These are phyloP conservation scores for Tetranychus cinnabarinus DNA, from an alignment of 1,140 invertebrate species.

Conservation along the genomic window DNA sequence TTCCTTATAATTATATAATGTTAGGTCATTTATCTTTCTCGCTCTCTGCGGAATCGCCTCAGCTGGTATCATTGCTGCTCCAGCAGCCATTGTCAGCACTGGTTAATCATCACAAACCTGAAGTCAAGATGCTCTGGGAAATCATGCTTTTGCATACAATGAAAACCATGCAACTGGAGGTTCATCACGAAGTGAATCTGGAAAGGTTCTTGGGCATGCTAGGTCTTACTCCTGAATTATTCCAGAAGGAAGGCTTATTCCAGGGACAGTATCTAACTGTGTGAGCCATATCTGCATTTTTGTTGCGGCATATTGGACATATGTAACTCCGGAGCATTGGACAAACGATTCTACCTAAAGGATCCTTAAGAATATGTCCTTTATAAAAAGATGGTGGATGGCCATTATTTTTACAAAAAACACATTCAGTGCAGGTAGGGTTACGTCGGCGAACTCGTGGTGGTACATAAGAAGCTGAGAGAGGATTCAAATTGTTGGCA, in stretches of 20 bases:
- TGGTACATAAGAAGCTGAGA: not conserved
- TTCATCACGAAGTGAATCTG: conserved; percentile 9
- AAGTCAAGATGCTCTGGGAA: conserved; percentile 14
- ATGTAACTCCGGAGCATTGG: conserved; percentile 37
- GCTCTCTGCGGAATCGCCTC: not conserved
- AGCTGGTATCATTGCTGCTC: not conserved
- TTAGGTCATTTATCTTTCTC: not conserved
- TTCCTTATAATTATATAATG: not conserved
- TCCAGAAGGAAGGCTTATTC: not conserved
- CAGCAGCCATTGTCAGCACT: conserved; percentile 15
- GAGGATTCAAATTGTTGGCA: not conserved
- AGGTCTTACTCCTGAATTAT: no score
- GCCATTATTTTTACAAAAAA: conserved; percentile 48
- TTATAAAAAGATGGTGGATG: conserved; percentile 33
- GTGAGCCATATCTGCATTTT: conserved; percentile 41
- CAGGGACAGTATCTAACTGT: conserved; percentile 46
- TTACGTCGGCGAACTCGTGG: not conserved
- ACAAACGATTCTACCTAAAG: conserved; percentile 32
- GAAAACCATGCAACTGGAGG: conserved; percentile 17
- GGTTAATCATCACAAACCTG: conserved; percentile 13
- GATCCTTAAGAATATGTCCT: conserved; percentile 35
- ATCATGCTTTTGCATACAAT: conserved; percentile 17
- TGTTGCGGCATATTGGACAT: conserved; percentile 39
- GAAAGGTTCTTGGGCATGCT: not conserved
- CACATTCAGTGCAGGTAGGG: conserved; percentile 22